Conservation (phyloP, 2,113 vertebrate species). For the Halcyon malimbica region DNA sequence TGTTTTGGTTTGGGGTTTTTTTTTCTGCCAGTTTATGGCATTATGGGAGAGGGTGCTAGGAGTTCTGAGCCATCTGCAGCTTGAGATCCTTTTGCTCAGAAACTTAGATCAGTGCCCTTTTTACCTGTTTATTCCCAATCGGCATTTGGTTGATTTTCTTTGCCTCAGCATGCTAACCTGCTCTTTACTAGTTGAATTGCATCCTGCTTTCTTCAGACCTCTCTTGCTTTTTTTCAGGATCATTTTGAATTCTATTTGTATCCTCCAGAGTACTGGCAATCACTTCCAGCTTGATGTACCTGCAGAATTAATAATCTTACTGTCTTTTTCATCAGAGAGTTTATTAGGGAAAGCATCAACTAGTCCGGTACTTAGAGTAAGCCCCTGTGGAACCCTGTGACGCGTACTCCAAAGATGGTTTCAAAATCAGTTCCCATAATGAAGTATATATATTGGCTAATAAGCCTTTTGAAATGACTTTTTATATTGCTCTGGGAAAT, state of each 20-base stretch:
- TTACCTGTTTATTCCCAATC: not conserved
- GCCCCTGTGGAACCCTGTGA: not conserved
- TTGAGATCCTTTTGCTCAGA: not conserved
- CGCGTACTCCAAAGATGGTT: not conserved
- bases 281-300: not conserved
- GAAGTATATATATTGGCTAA: not conserved
- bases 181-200: not conserved
- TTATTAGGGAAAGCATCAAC: not conserved
- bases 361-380: not conserved
- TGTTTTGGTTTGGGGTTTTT: not conserved
- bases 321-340: not conserved
- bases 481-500: constrained; percentile 14
- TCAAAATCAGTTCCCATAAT: constrained; percentile 6
- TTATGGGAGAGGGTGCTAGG: not conserved
- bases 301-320: constrained; percentile 17
- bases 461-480: not conserved
- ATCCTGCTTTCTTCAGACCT: not conserved
- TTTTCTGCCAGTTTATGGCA: not conserved
- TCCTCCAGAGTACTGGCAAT: not conserved
- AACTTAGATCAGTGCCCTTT: not conserved
- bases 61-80: not conserved
- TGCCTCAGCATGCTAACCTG: not conserved
- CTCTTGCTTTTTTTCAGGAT: not conserved
- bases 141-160: not conserved
- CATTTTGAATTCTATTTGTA: not conserved